Evolutionary conservation across 1,140 invertebrate species (phyloP), one percentile per base, ranked within the genome.

Genomic region (Lepidurus couesii): DNA sequence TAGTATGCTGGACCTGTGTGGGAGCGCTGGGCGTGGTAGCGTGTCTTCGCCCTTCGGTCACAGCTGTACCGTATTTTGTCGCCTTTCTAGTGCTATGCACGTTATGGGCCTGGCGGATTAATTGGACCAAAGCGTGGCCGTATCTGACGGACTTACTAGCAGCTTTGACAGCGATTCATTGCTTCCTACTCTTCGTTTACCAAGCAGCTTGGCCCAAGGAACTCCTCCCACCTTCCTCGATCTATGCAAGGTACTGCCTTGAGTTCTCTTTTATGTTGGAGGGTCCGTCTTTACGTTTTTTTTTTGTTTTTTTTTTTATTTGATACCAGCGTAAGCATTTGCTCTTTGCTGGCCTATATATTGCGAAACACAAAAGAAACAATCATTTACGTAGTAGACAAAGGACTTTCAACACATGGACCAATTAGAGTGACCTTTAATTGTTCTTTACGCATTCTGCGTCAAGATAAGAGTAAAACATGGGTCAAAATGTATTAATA

Each of bases 141-240:
- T 86, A 92, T 44, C 82, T 94, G 47, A 89, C 91, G 81, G 88
- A 90, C 47, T 86, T 91, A 75, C 82, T 95, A 10, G 90, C 95
- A 86, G 83, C 91, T 3, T 89, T 95, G 80, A 90, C 93, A 81
- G 90, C 90, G 1, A 82, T 90, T 16, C 95, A 98, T 83, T 89
- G 96, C 74, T 82, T 90, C 0, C 85, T 89, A 6, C 83, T 97
- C n/a, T 91, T 95, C 81, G 86, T 91, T 1, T 97, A 97, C 84
- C 96, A 98, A 85, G 91, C 93, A 81, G 90, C 93, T 81, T 93
- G 92, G 89, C 87, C 91, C 76, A 93, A 96, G 81, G 88, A 91
- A 42, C 83, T 90, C 7, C 83, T 96, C 73, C 88, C 90, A 13
- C 83, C 84, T 26, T 81, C 84, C 11, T 82, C 81, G 45, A 82